Evolutionary conservation across 2,113 vertebrate genomes (phyloP).

Genomic region (Xenus cinereus): DNA sequence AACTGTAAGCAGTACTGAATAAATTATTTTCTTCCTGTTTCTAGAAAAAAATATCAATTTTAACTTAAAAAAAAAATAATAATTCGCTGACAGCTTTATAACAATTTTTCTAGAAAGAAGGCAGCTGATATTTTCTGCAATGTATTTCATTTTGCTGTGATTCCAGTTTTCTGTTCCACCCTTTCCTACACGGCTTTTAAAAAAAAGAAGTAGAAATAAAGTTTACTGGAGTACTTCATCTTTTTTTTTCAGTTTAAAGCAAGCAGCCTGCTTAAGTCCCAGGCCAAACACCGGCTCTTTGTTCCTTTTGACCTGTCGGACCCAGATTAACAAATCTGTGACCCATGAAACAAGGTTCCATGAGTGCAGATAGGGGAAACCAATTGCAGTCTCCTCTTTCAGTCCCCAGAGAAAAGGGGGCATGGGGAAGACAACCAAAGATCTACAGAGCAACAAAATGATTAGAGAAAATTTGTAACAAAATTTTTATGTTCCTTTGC

Average conservation of each 20-base stretch:
- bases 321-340: constrained; percentile 51
- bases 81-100: not conserved
- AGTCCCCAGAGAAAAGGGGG: not conserved
- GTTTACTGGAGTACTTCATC: not conserved
- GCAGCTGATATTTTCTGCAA: not conserved
- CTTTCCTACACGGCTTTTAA: not conserved
- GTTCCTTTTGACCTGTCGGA: constrained; percentile 27
- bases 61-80: not conserved
- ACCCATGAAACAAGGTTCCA: constrained; percentile 42
- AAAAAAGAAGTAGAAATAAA: not conserved
- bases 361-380: not conserved
- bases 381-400: constrained; percentile 10
- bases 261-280: constrained; percentile 13
- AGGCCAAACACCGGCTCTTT: not conserved
- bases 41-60: not conserved
- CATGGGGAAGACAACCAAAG: constrained; percentile 3
- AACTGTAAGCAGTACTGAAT: not conserved
- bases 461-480: not conserved
- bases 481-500: not conserved
- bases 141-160: not conserved
- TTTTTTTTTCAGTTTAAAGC: not conserved
- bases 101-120: not conserved
- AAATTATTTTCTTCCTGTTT: not conserved
- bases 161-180: not conserved
- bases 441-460: not conserved